Percentiles rank a stretch among this genome's conserved stretches.
phyloP scores from a whole-genome alignment of 2,797 vertebrate genomes.

The Periophthalmus magnuspinnatus region DNA sequence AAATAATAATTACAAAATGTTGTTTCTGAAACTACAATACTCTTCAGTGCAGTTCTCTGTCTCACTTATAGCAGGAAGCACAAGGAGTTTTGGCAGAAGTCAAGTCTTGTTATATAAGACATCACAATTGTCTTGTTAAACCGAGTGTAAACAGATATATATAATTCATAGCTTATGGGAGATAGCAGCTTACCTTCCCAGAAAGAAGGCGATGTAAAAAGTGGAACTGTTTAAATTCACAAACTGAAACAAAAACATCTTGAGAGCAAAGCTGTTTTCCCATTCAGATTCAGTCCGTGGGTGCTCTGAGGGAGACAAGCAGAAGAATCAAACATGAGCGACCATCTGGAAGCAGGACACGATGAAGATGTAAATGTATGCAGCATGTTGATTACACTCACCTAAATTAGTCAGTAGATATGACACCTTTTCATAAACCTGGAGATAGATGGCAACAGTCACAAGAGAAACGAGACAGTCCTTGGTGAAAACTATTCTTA shows the following conservation, averaged over 20 bases:
- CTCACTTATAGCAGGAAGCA: conserved; percentile 11
- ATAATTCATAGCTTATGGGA: conserved; percentile 23
- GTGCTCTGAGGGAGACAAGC: conserved; percentile 80
- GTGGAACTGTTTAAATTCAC: conserved; percentile 99
- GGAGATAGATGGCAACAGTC: conserved; percentile 12
- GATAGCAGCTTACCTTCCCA: conserved; percentile 85
- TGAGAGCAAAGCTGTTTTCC: conserved; percentile 99
- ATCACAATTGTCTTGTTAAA: conserved; percentile 33
- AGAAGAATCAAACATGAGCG: conserved; percentile 25
- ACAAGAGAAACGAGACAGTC: background rate
- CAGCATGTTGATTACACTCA: conserved; percentile 66
- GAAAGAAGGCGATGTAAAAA: conserved; percentile 98
- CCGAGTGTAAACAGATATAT: conserved; percentile 39
- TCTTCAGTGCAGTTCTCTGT: background rate
- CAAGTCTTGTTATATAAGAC: conserved; percentile 31
- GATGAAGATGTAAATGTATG: conserved; percentile 13
- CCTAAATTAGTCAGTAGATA: conserved; percentile 96
- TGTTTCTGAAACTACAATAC: background rate
- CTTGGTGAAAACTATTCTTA: background rate
- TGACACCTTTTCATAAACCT: conserved; percentile 99
- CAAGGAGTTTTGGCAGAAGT: conserved; percentile 25
- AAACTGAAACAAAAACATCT: conserved; percentile 99
- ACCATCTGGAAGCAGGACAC: conserved; percentile 18
- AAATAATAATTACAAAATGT: background rate
- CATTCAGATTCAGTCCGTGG: conserved; percentile 97